These are phyloP conservation scores for Arctopsyche grandis DNA, from an alignment of 1,140 invertebrate species.

Conservation along the genomic window DNA sequence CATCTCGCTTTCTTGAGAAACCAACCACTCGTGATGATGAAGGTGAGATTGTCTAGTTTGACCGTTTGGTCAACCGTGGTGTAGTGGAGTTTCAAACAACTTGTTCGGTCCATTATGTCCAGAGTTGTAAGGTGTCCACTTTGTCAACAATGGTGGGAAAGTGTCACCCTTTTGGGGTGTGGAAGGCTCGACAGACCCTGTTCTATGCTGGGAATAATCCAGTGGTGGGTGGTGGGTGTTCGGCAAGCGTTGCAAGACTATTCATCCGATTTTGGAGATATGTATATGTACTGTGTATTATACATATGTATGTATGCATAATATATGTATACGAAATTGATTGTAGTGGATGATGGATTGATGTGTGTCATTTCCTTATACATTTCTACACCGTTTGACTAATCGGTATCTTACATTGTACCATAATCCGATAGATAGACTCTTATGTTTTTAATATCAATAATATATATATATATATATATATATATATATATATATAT, in stretches of 20 bases:
- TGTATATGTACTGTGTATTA: too few species aligned
- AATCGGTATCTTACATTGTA: too few species aligned
- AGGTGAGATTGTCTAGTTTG: constrained; percentile 27
- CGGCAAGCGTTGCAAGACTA: too few species aligned
- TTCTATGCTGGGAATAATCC: constrained; percentile 13
- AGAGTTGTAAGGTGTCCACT: constrained; percentile 35
- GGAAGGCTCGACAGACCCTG: neutral
- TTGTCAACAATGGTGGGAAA: constrained; percentile 35
- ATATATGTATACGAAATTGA: neutral
- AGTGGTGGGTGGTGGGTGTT: neutral
- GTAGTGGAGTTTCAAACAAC: constrained; percentile 30
- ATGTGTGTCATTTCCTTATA: too few species aligned
- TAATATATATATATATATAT: too few species aligned
- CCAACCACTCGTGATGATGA: constrained; percentile 1
- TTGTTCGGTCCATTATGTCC: constrained; percentile 36
- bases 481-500: too few species aligned
- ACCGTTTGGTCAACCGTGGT: constrained; percentile 1
- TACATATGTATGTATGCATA: neutral
- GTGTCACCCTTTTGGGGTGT: constrained; percentile 8
- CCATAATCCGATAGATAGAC: neutral
- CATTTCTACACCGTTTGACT: too few species aligned
- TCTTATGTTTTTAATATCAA: too few species aligned
- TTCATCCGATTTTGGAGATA: neutral
- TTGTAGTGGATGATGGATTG: too few species aligned
- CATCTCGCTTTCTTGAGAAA: neutral